phyloP scores from a whole-genome alignment of 2,888 invertebrate genomes.

The Rhamphomyia laevipes region DNA sequence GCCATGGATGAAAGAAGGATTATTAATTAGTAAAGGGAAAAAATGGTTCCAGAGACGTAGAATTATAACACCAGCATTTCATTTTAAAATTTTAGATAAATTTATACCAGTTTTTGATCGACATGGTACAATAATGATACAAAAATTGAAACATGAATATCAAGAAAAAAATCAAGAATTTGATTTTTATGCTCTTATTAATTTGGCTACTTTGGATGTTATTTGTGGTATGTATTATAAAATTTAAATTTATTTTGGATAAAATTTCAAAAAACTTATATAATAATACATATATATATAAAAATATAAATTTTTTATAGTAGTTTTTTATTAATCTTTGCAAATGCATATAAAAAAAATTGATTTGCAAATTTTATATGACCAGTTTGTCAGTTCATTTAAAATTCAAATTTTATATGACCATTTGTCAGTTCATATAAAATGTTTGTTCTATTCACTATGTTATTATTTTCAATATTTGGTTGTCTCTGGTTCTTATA shows the following conservation, averaged over 20 bases:
- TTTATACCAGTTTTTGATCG: conserved; percentile 59
- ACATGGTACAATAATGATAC: conserved; percentile 44
- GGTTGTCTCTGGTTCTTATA: no score
- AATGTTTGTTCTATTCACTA: no score
- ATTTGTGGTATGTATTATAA: conserved; percentile 44
- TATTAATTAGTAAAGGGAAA: conserved; percentile 39
- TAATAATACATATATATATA: no score
- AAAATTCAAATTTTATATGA: no score
- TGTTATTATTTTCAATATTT: no score
- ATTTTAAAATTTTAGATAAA: conserved; percentile 63
- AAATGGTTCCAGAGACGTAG: conserved; percentile 47
- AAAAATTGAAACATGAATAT: conserved; percentile 45
- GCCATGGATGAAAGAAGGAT: conserved; percentile 45
- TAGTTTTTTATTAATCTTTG: no score
- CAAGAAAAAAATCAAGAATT: conserved; percentile 41
- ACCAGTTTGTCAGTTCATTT: no score
- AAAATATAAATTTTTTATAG: neutral
- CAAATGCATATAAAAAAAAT: no score
- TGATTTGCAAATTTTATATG: no score
- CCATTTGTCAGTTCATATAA: no score
- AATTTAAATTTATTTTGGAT: neutral
- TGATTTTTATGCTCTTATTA: conserved; percentile 50
- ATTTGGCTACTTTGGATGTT: conserved; percentile 48
- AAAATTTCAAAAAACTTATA: neutral
- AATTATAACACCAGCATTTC: conserved; percentile 66